Conservation (phyloP, 2,888 invertebrate genomes). For the Macrosiphum euphorbiae region DNA sequence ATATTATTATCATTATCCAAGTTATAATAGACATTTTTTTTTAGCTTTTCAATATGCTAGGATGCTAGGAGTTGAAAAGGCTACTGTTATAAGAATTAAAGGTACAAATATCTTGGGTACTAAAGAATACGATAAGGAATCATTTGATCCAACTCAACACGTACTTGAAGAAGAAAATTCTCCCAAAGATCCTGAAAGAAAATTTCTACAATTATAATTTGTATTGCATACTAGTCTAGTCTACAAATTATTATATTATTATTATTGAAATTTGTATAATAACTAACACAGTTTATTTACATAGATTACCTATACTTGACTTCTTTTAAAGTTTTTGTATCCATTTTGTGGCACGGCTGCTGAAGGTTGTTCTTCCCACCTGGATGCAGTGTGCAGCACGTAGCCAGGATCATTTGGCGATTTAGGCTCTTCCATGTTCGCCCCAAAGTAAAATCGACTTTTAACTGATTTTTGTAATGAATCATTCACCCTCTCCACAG, state of each 20-base stretch:
- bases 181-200: not conserved
- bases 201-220: conserved; percentile 43
- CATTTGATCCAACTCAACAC: conserved; percentile 39
- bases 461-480: conserved; percentile 61
- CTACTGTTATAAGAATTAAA: conserved; percentile 47
- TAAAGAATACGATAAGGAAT: conserved; percentile 56
- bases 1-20: not conserved
- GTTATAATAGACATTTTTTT: not conserved
- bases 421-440: conserved; percentile 70
- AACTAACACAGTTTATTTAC: not conserved
- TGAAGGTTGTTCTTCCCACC: conserved; percentile 73
- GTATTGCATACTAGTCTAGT: conserved; percentile 6
- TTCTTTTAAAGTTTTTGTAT: conserved; percentile 59
- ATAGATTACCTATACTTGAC: conserved; percentile 48
- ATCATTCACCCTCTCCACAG: conserved; percentile 65
- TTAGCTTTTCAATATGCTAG: conserved; percentile 54
- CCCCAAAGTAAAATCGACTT: conserved; percentile 65
- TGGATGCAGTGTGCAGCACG: conserved; percentile 80
- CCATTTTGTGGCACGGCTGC: not conserved
- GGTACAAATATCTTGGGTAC: conserved; percentile 3
- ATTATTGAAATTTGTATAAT: conserved; percentile 4
- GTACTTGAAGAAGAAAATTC: conserved; percentile 53
- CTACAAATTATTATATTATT: not conserved
- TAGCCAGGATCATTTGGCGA: conserved; percentile 82
- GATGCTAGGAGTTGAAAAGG: conserved; percentile 43